Base-by-base conservation (phyloP, 1,140 invertebrate genomes). In the Goniozus legneri region DNA sequence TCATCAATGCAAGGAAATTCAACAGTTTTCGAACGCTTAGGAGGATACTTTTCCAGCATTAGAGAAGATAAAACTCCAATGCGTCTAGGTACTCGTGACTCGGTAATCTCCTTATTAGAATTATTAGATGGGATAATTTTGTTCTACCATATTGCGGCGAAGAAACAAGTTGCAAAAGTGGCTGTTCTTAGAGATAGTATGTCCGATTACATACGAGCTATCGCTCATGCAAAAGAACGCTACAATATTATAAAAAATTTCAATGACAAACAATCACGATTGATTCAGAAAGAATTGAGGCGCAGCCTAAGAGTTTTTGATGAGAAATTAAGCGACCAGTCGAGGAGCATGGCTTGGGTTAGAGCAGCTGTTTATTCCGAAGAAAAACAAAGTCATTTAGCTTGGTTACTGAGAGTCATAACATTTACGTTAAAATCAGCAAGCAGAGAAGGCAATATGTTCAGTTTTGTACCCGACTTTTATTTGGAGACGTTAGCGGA, bases 381-480 rank as follows among this genome's bases (percentile, higher is more conserved):
- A 51, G 77, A 81, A 32, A 84, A 84, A 52, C 82, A 84, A 59
- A 64, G 56, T 1, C 78, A 84, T 46, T 52, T 78, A 1, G 50
- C 77, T 4, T 87, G 84, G 82, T 56, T 89, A 1, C 58, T 87
- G 12, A 76, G 78, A 47, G 76, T 79, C 1, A 72, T 84, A 0
- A 55, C 84, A 0, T 62, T 71, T 7, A 85, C 84, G 0, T 56
- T 87, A 14, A 72, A 77, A 27, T 72, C 71, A 6, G 77, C 83
- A 2, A 85, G 85, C 3, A 56, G 65, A n/a, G 74, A 80, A 31
- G 83, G 83, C 8, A 75, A 80, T 3, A 76, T 91, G 22, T 91
- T 91, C 67, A 80, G 82, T 8, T 92, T 91, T 65, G 82, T 91
- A 12, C 90, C 90, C 2, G 88, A 91, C 52, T 86, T 89, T 62